Evolutionary conservation across 2,888 invertebrate genomes (phyloP), one percentile per base, ranked within the genome.

Genomic region (Rutpela maculata): DNA sequence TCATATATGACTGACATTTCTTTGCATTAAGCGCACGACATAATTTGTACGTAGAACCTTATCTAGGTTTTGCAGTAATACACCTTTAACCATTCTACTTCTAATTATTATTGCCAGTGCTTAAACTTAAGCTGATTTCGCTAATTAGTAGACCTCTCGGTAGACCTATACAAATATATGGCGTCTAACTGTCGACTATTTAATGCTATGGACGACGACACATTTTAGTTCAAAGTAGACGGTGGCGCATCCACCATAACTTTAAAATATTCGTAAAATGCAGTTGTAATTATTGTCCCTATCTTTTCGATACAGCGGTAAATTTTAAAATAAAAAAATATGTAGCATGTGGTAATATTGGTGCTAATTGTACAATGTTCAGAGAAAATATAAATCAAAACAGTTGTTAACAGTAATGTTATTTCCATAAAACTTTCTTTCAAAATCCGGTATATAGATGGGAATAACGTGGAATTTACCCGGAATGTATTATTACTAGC

Each of bases 391-490:
- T 50, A 50, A 43, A 22, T 22, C n/a, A 67, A 56, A 56, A 31
- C 31, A 11, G 55, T 56, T n/a, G n/a, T n/a, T n/a, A n/a, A n/a
- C n/a, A 55, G 67, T 50, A 18, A 66, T 31, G 56, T 67, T 22
- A 56, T 38, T 70, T 70, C 7, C 12, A 50, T 5, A 4, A 50
- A 72, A 31, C 62, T 63, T 50, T 62, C 43, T 63, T 72, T 72
- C 55, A 10, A 63, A 55, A 55, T 63, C 72, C 72, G 63, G 63
- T 72, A 70, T 11, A 43, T 35, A 55, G 72, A 72, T 72, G 62
- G 26, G 57, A 60, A 71, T 43, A 75, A 69, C 74, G 35, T 12
- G 74, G 77, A 74, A 77, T 77, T 68, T 74, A 70, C 76, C 76
- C 68, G 43, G 57, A 76, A 67, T 22, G 66, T 59, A 71, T 76